These are phyloP conservation scores for Sebastes goodei DNA, from an alignment of 2,797 vertebrate species.

Conservation along the genomic window DNA sequence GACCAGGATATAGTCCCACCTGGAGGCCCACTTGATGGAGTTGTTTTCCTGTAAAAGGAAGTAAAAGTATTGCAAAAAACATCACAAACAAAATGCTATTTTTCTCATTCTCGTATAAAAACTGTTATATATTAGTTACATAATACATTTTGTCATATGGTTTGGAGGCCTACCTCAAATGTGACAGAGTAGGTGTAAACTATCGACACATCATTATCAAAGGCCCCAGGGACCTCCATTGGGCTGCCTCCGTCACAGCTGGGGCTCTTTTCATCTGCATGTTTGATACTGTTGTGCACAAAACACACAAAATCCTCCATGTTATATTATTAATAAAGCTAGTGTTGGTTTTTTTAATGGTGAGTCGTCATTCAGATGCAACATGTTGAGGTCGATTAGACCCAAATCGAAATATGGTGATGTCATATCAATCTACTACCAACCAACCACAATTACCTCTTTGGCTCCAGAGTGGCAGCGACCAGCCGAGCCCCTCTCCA, in stretches of 20 bases:
- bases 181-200: constrained; percentile 89
- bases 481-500: constrained; percentile 87
- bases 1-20: constrained; percentile 94
- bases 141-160: not conserved
- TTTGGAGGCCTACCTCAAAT: constrained; percentile 82
- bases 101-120: not conserved
- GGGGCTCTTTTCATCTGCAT: constrained; percentile 74
- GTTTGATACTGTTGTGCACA: constrained; percentile 82
- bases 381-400: not conserved
- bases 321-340: not conserved
- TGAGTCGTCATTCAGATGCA: not conserved
- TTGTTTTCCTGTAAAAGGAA: constrained; percentile 80
- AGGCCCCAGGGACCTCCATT: constrained; percentile 87
- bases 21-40: constrained; percentile 89
- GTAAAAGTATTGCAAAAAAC: not conserved
- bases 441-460: constrained; percentile 80
- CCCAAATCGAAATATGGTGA: not conserved
- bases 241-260: constrained; percentile 81
- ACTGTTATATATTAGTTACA: not conserved
- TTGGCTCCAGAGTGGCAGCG: constrained; percentile 87
- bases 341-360: not conserved
- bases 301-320: constrained; percentile 7
- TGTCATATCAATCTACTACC: not conserved
- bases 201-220: constrained; percentile 79
- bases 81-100: not conserved